These are phyloP conservation scores for Listronotus oregonensis DNA, from an alignment of 1,140 invertebrate species.

Conservation along the genomic window DNA sequence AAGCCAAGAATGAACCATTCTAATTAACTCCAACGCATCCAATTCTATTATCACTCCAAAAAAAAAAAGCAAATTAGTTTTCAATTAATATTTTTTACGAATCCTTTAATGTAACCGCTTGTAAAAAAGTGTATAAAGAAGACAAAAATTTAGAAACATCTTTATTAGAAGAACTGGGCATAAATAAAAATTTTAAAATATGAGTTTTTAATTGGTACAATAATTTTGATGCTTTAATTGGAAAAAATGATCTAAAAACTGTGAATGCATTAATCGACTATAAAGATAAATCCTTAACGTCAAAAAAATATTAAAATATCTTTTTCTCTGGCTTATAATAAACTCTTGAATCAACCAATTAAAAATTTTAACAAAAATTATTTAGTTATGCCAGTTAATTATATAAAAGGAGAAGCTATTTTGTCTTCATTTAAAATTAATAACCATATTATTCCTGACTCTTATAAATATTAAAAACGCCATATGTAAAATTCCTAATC, in stretches of 20 bases:
- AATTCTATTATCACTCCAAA: not conserved
- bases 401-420: not conserved
- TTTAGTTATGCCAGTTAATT: not conserved
- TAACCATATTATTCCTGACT: not conserved
- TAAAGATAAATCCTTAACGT: slow-evolving; percentile 3
- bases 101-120: slow-evolving; percentile 1
- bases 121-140: no score
- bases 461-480: slow-evolving; percentile 5
- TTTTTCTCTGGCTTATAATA: no score
- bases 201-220: no score
- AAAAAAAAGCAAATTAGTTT: not conserved
- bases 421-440: not conserved
- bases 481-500: slow-evolving; percentile 11
- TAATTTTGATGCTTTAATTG: no score
- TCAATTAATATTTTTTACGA: not conserved
- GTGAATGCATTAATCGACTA: no score
- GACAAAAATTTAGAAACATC: no score
- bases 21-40: not conserved
- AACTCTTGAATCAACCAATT: no score
- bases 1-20: no score
- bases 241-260: no score
- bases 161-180: no score
- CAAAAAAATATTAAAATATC: not conserved
- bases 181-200: no score
- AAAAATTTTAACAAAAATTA: no score